A percentile compares a stretch with the other conserved stretches of the same genome.
Evolutionary conservation across 2,888 invertebrate genomes (phyloP).

Genomic region (Morinoia aosen): DNA sequence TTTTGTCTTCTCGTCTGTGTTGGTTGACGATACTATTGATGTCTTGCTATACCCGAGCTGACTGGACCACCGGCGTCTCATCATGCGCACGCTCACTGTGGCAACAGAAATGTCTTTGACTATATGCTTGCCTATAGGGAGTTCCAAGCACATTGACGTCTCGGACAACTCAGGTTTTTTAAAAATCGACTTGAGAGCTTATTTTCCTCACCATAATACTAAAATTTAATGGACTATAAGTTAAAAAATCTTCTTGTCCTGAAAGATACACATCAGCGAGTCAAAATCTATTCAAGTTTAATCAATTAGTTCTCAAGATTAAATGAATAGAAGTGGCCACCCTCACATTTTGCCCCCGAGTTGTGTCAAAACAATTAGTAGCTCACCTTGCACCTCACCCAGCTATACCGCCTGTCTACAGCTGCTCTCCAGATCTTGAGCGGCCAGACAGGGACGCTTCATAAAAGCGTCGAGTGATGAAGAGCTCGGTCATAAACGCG

Average conservation of each 20-base stretch:
- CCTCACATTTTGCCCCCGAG: not conserved
- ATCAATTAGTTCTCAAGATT: not conserved
- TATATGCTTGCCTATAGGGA: too few relatives aligned
- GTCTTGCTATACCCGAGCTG: too few relatives aligned
- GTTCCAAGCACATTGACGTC: too few relatives aligned
- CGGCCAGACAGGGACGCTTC: not conserved
- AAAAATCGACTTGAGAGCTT: not conserved
- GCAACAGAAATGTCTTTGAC: too few relatives aligned
- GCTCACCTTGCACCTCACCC: not conserved
- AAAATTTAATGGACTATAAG: not conserved
- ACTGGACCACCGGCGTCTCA: too few relatives aligned
- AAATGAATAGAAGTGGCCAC: not conserved
- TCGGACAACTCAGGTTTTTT: too few relatives aligned
- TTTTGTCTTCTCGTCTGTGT: too few relatives aligned
- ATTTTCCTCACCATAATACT: not conserved
- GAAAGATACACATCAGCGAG: not conserved
- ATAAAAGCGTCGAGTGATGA: not conserved
- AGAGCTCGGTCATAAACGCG: not conserved
- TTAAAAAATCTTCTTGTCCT: not conserved
- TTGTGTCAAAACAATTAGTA: not conserved
- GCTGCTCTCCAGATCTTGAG: not conserved
- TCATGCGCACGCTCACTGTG: too few relatives aligned
- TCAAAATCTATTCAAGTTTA: not conserved
- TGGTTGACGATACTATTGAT: too few relatives aligned
- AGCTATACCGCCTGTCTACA: not conserved